Percentiles rank a stretch among this genome's conserved stretches.
phyloP scores from a whole-genome alignment of 2,797 vertebrate species.

The Cuniculus paca region DNA sequence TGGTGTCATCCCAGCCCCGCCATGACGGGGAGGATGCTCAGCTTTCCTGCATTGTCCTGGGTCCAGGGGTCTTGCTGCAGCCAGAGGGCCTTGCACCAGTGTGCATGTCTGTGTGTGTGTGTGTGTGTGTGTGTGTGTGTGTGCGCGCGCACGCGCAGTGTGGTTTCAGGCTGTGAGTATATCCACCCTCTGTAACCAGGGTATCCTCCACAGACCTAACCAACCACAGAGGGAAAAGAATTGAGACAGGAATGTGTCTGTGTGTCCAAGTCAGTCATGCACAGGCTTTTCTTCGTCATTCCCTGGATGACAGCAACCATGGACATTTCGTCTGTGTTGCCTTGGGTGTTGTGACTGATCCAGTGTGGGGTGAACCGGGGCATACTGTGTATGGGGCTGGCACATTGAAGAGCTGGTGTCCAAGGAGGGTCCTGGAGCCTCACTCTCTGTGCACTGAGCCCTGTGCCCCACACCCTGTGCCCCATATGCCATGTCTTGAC shows the following conservation, averaged over 20 bases:
- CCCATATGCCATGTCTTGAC: background rate
- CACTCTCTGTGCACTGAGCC: background rate
- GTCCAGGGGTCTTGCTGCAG: background rate
- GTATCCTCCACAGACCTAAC: background rate
- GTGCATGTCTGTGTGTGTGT: background rate
- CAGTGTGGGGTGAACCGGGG: background rate
- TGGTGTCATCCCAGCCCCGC: background rate
- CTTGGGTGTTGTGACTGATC: background rate
- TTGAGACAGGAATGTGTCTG: background rate
- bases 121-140: background rate
- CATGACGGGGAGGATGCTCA: background rate
- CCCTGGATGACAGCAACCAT: background rate
- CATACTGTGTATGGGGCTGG: background rate
- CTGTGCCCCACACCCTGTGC: background rate
- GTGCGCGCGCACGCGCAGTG: background rate
- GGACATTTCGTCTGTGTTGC: background rate
- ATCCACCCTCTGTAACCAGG: background rate
- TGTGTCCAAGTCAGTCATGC: background rate
- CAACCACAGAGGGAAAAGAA: background rate
- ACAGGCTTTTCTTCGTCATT: background rate
- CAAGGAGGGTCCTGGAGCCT: background rate
- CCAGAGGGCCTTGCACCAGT: background rate
- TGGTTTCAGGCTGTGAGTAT: background rate
- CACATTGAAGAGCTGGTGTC: background rate
- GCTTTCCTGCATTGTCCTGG: background rate